A percentile compares a stretch with the other conserved stretches of the same genome.
Evolutionary conservation across 2,888 invertebrate species (phyloP).

Genomic region (Cancer borealis): DNA sequence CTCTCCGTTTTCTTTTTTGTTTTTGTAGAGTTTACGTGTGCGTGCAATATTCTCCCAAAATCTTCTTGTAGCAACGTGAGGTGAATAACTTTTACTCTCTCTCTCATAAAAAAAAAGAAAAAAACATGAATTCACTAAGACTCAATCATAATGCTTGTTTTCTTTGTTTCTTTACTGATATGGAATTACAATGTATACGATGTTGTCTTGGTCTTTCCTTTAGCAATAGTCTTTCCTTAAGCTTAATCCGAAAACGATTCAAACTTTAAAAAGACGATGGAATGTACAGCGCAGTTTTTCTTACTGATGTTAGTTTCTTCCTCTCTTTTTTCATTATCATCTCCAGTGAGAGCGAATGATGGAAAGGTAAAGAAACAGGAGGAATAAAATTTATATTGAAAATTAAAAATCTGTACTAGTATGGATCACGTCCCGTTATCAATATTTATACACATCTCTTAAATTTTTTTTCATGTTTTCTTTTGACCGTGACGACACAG

Average conservation of each 20-base stretch:
- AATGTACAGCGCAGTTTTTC: background rate
- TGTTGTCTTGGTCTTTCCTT: too few relatives aligned
- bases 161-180: too few relatives aligned
- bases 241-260: too few relatives aligned
- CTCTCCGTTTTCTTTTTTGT: background rate
- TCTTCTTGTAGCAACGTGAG: too few relatives aligned
- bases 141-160: too few relatives aligned
- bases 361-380: background rate
- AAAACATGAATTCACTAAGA: too few relatives aligned
- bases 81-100: background rate
- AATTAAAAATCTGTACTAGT: background rate
- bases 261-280: too few relatives aligned
- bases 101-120: too few relatives aligned
- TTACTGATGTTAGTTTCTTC: background rate
- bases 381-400: background rate
- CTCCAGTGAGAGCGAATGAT: background rate
- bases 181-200: too few relatives aligned
- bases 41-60: too few relatives aligned
- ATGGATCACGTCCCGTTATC: background rate
- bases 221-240: too few relatives aligned
- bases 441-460: background rate
- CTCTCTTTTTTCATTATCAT: background rate
- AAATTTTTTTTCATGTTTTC: background rate
- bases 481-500: background rate
- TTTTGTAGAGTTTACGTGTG: too few relatives aligned